Percentiles rank a stretch among this genome's conserved stretches.
Evolutionary conservation across 1,140 invertebrate genomes (phyloP).

Genomic region (Elysia chlorotica): DNA sequence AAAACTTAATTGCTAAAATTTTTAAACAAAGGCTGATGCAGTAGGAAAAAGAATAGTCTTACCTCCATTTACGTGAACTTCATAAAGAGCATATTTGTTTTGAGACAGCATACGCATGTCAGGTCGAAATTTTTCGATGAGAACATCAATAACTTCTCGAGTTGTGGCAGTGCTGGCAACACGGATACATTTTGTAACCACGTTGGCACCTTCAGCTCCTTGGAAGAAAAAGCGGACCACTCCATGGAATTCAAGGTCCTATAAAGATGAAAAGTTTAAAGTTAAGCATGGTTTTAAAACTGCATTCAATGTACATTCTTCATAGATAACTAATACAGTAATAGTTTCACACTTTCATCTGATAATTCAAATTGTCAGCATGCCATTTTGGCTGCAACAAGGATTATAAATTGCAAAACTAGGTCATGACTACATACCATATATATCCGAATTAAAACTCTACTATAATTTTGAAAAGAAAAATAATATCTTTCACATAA

Average conservation of each 20-base stretch:
- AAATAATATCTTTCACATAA: no score
- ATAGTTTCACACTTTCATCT: no score
- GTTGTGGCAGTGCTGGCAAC: slow-evolving; percentile 95
- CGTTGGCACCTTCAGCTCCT: slow-evolving; percentile 72
- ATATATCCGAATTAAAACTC: not conserved
- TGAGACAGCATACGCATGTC: slow-evolving; percentile 98
- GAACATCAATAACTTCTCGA: slow-evolving; percentile 90
- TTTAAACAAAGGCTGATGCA: no score
- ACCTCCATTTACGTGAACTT: slow-evolving; percentile 95
- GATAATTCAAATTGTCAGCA: no score
- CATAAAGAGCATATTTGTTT: slow-evolving; percentile 89
- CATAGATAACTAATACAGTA: no score
- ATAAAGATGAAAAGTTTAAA: no score
- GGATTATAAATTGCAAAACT: not conserved
- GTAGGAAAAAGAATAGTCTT: slow-evolving; percentile 30
- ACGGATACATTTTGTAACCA: slow-evolving; percentile 98
- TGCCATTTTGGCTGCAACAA: not conserved
- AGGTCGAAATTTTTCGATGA: slow-evolving; percentile 99
- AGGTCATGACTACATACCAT: not conserved
- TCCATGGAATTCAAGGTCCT: slow-evolving; percentile 98
- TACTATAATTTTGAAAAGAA: not conserved
- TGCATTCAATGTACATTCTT: no score
- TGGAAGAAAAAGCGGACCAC: slow-evolving; percentile 99
- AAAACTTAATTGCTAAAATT: no score
- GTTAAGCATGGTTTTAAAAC: no score